A percentile compares a stretch with the other conserved stretches of the same genome.
Conservation (phyloP, 1,140 invertebrate species). For the Drosophila jambulina region DNA sequence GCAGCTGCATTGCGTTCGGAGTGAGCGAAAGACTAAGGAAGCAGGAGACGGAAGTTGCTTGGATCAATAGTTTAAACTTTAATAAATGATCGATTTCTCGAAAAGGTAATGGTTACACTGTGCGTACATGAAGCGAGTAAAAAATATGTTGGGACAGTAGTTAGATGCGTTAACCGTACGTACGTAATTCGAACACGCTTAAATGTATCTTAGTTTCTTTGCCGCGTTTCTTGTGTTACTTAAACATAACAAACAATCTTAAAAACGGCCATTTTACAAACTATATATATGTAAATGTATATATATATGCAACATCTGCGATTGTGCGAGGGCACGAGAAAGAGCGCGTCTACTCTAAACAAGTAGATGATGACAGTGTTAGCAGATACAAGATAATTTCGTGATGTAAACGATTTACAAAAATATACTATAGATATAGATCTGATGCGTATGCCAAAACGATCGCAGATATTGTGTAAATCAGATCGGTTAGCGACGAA, state of each 20-base stretch:
- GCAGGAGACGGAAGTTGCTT: background rate
- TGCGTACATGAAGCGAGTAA: slow-evolving; percentile 47
- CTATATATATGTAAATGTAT: slow-evolving; percentile 18
- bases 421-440: slow-evolving; percentile 54
- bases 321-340: slow-evolving; percentile 43
- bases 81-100: slow-evolving; percentile 39
- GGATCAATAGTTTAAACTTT: slow-evolving; percentile 25
- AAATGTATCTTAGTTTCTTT: slow-evolving; percentile 24
- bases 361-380: slow-evolving; percentile 17
- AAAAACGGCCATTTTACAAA: slow-evolving; percentile 21
- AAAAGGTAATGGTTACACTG: slow-evolving; percentile 27
- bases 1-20: slow-evolving; percentile 11
- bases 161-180: slow-evolving; percentile 27
- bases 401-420: slow-evolving; percentile 71
- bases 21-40: background rate
- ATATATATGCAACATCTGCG: slow-evolving; percentile 21
- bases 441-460: slow-evolving; percentile 17
- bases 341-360: slow-evolving; percentile 16
- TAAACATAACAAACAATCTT: slow-evolving; percentile 43
- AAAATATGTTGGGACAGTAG: slow-evolving; percentile 45
- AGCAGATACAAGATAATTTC: slow-evolving; percentile 23
- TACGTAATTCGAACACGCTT: slow-evolving; percentile 44
- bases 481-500: slow-evolving; percentile 42
- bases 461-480: slow-evolving; percentile 21
- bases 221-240: slow-evolving; percentile 27